Evolutionary conservation across 2,113 vertebrate species (phyloP).

Genomic region (Anser brachyrhynchus): DNA sequence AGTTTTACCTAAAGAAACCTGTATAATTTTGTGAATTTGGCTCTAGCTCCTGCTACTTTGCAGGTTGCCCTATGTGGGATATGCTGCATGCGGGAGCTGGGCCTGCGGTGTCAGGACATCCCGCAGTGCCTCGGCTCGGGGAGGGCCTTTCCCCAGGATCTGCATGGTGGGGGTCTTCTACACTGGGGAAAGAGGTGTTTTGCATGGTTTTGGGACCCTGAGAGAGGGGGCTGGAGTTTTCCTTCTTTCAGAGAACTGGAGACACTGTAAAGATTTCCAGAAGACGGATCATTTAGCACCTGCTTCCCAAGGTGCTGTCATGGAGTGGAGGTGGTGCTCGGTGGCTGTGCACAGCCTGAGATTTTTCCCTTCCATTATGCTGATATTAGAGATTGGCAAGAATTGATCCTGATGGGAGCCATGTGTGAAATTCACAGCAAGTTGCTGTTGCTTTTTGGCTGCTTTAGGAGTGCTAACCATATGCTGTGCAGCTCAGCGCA

Average conservation of each 20-base stretch:
- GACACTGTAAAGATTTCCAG: background rate
- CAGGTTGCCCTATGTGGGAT: background rate
- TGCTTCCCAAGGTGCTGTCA: background rate
- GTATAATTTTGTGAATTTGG: background rate
- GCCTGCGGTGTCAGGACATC: background rate
- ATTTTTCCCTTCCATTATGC: background rate
- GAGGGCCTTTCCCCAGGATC: background rate
- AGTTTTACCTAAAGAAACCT: background rate
- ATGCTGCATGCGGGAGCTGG: background rate
- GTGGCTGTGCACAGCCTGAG: background rate
- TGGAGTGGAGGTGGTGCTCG: rapidly evolving
- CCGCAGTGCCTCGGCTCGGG: background rate
- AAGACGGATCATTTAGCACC: background rate
- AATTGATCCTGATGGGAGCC: slow-evolving; percentile 14
- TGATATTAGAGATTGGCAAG: slow-evolving; percentile 45
- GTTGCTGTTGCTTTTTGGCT: background rate
- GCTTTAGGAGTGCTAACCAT: background rate
- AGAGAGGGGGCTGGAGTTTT: background rate
- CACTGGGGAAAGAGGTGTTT: too few relatives aligned
- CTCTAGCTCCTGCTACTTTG: background rate
- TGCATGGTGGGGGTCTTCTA: rapidly evolving
- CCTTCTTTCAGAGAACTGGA: background rate
- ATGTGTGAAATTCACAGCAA: slow-evolving; percentile 28
- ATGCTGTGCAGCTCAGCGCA: background rate
- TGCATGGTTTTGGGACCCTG: background rate